Evolutionary conservation across 2,113 vertebrate species (phyloP), one percentile per base, ranked within the genome.

Genomic region (Clinocottus analis): DNA sequence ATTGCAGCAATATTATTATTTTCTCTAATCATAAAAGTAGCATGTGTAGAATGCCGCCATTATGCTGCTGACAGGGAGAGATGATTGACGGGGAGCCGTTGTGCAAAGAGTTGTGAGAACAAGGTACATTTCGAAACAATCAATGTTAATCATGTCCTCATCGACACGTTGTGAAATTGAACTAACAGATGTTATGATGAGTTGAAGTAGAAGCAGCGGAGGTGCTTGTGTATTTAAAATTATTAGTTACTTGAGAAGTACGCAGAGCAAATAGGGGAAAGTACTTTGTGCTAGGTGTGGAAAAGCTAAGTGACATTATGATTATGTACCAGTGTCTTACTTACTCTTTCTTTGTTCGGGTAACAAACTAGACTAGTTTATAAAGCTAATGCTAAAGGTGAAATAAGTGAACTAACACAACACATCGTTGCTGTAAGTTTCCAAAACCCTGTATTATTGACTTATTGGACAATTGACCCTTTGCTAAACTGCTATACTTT

Each of bases 61-160:
- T 85, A 77, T 87, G 77, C 67, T 64, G 31, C 62, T 86, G 74
- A 63, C 80, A 83, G 79, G 39, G 77, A 85, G 77, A 85, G 76
- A 41, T 84, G 55, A 75, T 29, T 82, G 81, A 81, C 45, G 76
- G 65, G 16, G 31, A 25, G 23, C 27, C 6, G 66, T 56, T 37
- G 49, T 66, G 62, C 35, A 77, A 68, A 47, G 29, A 58, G 21
- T 25, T 60, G 72, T 79, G 69, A 82, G 74, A 80, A 76, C 51
- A 69, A 7, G 72, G n/a, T 49, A 1, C 8, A 45, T 74, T 63
- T 84, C 67, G 19, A 85, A 55, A 66, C 51, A 72, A 75, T 79
- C 55, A 77, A 58, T 58, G 53, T 68, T 43, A 31, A 71, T 70
- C 63, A 53, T 39, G 14, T 49, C 35, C 33, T 21, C 7, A 43